These are phyloP conservation scores for Thunnus thynnus DNA, from an alignment of 2,113 vertebrate genomes.

Conservation along the genomic window DNA sequence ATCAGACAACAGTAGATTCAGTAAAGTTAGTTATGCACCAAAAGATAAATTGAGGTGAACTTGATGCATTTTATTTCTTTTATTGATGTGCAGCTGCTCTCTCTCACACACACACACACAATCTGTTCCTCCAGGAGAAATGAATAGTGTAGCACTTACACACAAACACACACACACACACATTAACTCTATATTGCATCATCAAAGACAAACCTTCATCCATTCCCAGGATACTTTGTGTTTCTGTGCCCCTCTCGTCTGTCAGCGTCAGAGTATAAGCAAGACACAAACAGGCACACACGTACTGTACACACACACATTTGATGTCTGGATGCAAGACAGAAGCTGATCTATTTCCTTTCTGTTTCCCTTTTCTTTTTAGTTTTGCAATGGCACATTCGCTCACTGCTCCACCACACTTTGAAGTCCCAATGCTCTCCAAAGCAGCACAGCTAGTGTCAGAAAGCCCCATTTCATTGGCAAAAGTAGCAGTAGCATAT, in stretches of 20 bases:
- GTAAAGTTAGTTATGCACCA: not conserved
- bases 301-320: slow-evolving; percentile 1
- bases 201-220: slow-evolving; percentile 65
- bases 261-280: slow-evolving; percentile 23
- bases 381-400: slow-evolving; percentile 33
- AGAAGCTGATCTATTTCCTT: slow-evolving; percentile 33
- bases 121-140: not conserved
- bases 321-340: slow-evolving; percentile 35
- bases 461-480: slow-evolving; percentile 52
- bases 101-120: not conserved
- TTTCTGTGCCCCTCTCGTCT: slow-evolving; percentile 56
- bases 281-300: slow-evolving; percentile 11
- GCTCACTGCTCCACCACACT: slow-evolving; percentile 45
- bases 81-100: slow-evolving; percentile 2
- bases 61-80: not conserved
- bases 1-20: not conserved
- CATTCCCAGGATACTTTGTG: slow-evolving; percentile 55
- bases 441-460: slow-evolving; percentile 46
- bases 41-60: not conserved
- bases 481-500: slow-evolving; percentile 48
- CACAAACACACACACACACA: not conserved
- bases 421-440: slow-evolving; percentile 65
- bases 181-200: slow-evolving; percentile 64
- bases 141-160: not conserved
- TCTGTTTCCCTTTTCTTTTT: slow-evolving; percentile 12